Percentiles rank a stretch among this genome's conserved stretches.
phyloP scores from a whole-genome alignment of 2,113 vertebrate genomes.

The Mastomys natalensis region DNA sequence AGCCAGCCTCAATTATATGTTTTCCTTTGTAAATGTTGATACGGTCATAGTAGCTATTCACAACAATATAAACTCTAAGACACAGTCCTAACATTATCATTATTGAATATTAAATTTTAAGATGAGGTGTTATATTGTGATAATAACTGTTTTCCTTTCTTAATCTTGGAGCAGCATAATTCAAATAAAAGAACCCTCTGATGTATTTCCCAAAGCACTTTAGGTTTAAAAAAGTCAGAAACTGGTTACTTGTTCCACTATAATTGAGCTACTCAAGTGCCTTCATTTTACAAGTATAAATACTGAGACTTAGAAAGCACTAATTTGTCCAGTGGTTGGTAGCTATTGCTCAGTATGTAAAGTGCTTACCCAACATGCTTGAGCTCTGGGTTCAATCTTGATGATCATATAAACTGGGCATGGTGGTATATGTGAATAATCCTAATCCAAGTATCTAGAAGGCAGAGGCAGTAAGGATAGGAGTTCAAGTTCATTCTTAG shows the following conservation, averaged over 20 bases:
- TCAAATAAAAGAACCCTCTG: not conserved
- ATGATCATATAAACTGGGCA: too few species aligned
- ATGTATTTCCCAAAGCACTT: not conserved
- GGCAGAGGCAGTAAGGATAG: not conserved
- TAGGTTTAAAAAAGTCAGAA: not conserved
- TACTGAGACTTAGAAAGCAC: not conserved
- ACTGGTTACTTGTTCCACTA: not conserved
- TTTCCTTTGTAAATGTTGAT: not conserved
- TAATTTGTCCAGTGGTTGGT: not conserved
- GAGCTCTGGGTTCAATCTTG: not conserved
- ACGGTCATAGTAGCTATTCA: not conserved
- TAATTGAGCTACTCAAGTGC: not conserved
- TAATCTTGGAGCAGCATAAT: not conserved
- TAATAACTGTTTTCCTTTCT: not conserved
- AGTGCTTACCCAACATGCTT: not conserved
- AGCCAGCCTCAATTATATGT: not conserved
- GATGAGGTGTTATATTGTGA: not conserved
- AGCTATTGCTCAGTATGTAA: not conserved
- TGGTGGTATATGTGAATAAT: not conserved
- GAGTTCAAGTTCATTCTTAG: not conserved
- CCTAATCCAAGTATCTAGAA: not conserved
- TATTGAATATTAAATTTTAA: not conserved
- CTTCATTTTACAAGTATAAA: conserved; percentile 27
- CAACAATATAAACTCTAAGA: not conserved
- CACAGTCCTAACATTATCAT: not conserved